Percentiles rank a stretch among this genome's conserved stretches.
phyloP scores from a whole-genome alignment of 2,797 vertebrate species.

The Propithecus perrieri region DNA sequence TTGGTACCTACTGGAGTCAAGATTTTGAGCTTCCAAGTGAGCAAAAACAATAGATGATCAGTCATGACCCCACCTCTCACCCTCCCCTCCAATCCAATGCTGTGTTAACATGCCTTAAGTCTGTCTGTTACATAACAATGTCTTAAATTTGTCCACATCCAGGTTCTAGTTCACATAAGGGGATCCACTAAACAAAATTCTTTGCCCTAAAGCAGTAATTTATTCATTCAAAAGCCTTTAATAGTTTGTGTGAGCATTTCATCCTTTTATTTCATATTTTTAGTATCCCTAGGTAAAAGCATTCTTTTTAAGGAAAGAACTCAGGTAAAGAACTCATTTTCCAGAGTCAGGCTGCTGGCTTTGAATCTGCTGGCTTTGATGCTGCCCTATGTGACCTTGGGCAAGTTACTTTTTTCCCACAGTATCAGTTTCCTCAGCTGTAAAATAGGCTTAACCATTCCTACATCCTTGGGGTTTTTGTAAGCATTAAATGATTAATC shows the following conservation, averaged over 20 bases:
- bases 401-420: background rate
- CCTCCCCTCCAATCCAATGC: background rate
- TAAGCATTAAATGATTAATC: background rate
- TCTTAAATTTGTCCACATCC: background rate
- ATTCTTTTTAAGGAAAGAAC: slow-evolving; percentile 19
- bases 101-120: background rate
- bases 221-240: slow-evolving; percentile 27
- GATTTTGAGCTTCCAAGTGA: background rate
- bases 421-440: background rate
- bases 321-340: background rate
- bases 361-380: background rate
- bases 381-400: background rate
- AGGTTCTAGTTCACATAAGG: background rate
- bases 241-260: background rate
- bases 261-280: background rate
- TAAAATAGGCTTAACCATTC: background rate
- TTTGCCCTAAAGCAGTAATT: background rate
- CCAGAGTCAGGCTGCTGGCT: background rate
- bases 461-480: background rate
- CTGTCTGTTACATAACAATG: background rate
- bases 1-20: background rate
- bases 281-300: background rate
- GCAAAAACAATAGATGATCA: background rate
- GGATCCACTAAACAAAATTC: background rate
- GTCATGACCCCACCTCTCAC: background rate